Conservation (phyloP, 2,797 vertebrate species). For the Sebastes goodei region DNA sequence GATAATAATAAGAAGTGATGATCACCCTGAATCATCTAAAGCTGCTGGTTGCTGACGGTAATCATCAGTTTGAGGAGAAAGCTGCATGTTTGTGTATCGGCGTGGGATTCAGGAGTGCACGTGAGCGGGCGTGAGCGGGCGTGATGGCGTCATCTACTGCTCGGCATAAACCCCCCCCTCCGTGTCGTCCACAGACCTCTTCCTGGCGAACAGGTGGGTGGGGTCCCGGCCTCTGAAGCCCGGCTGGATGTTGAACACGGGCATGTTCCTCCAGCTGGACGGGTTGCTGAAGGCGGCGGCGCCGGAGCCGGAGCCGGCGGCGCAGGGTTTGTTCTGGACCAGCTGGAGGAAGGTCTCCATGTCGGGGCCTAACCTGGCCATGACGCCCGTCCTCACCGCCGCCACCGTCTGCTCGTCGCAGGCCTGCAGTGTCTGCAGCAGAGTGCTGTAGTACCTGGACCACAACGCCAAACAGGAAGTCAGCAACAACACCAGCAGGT, state of each 20-base stretch:
- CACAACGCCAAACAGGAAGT: background rate
- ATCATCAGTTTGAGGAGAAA: no score
- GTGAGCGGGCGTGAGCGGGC: background rate
- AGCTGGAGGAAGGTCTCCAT: slow-evolving; percentile 92
- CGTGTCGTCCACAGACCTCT: slow-evolving; percentile 82
- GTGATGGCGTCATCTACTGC: slow-evolving; percentile 36
- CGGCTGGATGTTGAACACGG: slow-evolving; percentile 92
- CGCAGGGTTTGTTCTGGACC: slow-evolving; percentile 90
- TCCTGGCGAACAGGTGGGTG: slow-evolving; percentile 83
- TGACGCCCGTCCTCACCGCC: slow-evolving; percentile 86
- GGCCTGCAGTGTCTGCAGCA: slow-evolving; percentile 88
- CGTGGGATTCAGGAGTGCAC: no score
- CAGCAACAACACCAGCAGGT: background rate
- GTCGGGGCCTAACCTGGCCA: slow-evolving; percentile 90
- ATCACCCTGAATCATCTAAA: slow-evolving; percentile 8
- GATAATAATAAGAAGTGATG: background rate
- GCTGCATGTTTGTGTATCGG: no score
- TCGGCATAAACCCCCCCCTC: slow-evolving; percentile 55
- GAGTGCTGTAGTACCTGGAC: slow-evolving; percentile 92
- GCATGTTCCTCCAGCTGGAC: slow-evolving; percentile 85
- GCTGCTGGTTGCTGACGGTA: background rate
- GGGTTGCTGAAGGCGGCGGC: slow-evolving; percentile 61
- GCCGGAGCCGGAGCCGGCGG: slow-evolving; percentile 47
- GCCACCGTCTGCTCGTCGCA: slow-evolving; percentile 91
- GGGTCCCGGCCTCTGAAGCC: slow-evolving; percentile 86